Conservation (phyloP, 23 tunicate genomes). For the Halocynthia roretzi region DNA sequence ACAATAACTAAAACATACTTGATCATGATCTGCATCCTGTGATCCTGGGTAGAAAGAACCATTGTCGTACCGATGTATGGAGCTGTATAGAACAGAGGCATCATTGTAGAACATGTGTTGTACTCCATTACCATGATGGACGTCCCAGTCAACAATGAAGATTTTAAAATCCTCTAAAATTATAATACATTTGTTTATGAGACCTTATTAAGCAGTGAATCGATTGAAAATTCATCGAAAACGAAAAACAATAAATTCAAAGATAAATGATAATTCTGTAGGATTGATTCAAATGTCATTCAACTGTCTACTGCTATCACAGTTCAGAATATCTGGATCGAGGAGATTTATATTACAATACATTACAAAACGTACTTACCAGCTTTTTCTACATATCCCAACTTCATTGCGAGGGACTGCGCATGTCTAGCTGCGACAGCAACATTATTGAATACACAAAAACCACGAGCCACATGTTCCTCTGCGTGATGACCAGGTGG, state of each 20-base stretch:
- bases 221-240: too few relatives aligned
- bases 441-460: slow-evolving; percentile 33
- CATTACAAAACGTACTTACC: not conserved
- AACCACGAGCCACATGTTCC: slow-evolving; percentile 20
- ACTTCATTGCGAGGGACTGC: slow-evolving; percentile 1
- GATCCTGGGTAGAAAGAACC: slow-evolving; percentile 13
- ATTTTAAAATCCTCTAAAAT: slow-evolving; percentile 10
- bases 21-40: slow-evolving; percentile 12
- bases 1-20: not conserved
- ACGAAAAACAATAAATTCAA: too few relatives aligned
- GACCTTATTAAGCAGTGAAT: too few relatives aligned
- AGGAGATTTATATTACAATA: not conserved
- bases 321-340: too few relatives aligned
- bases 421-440: slow-evolving; percentile 33
- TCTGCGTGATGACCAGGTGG: slow-evolving; percentile 61
- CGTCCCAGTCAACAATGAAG: slow-evolving; percentile 32
- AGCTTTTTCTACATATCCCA: not conserved
- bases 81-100: slow-evolving; percentile 17
- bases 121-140: slow-evolving; percentile 38
- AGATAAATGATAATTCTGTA: too few relatives aligned
- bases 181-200: not conserved
- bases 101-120: slow-evolving; percentile 17
- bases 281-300: too few relatives aligned
- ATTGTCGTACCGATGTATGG: slow-evolving; percentile 21
- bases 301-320: not conserved